phyloP scores from a whole-genome alignment of 2,888 invertebrate genomes.

The Capitulum mitella region DNA sequence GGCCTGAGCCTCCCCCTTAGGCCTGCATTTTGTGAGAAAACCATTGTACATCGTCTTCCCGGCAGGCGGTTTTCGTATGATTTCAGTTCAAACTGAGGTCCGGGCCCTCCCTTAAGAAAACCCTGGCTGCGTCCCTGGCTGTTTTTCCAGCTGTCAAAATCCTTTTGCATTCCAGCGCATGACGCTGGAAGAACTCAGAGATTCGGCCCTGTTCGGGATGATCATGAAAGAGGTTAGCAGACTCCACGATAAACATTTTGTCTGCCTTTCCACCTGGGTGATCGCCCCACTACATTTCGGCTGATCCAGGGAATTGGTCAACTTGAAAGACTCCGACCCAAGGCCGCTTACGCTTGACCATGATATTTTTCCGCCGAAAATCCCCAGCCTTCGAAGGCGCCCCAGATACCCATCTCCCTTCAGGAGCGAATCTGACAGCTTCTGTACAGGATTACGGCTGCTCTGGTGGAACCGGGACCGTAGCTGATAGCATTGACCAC shows the following conservation, averaged over 20 bases:
- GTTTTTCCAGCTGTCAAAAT: no score
- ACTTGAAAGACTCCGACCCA: not conserved
- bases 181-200: no score
- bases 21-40: no score
- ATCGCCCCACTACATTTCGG: not conserved
- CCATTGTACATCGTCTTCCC: no score
- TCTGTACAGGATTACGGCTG: not conserved
- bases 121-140: no score
- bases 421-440: not conserved
- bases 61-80: no score
- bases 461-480: not conserved
- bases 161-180: no score
- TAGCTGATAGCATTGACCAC: not conserved
- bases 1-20: no score
- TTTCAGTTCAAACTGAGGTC: no score
- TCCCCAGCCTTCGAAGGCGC: not conserved
- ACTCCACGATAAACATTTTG: slow-evolving; percentile 10
- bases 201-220: no score
- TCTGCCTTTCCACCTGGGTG: not conserved
- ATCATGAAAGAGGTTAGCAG: not conserved
- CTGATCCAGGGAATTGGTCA: not conserved
- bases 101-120: no score
- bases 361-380: not conserved
- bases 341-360: not conserved
- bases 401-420: not conserved